phyloP scores from a whole-genome alignment of 1,140 invertebrate species.

The Drosophila varians region DNA sequence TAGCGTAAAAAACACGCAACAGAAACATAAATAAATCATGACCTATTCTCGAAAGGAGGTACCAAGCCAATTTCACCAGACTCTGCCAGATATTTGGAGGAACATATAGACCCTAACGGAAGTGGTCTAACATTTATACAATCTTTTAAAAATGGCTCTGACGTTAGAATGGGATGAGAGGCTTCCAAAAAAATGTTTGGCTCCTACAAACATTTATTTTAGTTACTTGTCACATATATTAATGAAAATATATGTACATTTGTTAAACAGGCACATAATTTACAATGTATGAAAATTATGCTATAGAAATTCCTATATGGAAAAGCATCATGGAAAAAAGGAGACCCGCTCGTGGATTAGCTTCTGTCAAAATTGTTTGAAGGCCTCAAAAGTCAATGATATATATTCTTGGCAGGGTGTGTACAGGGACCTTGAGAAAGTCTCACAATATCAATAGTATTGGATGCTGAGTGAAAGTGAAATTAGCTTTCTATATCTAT shows the following conservation, averaged over 20 bases:
- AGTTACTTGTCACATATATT: constrained; percentile 64
- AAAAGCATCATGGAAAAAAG: constrained; percentile 4
- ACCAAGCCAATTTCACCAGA: constrained; percentile 41
- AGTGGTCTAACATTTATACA: constrained; percentile 67
- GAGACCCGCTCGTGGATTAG: constrained; percentile 48
- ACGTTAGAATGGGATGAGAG: constrained; percentile 48
- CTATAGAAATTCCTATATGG: constrained; percentile 14
- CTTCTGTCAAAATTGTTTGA: constrained; percentile 61
- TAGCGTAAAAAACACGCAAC: constrained; percentile 36
- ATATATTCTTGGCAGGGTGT: constrained; percentile 24
- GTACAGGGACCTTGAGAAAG: constrained; percentile 5
- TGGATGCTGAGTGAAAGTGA: constrained; percentile 23
- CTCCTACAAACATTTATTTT: constrained; percentile 35
- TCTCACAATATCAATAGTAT: constrained; percentile 22
- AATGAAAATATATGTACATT: constrained; percentile 49
- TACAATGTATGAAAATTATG: constrained; percentile 51
- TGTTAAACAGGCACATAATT: constrained; percentile 52
- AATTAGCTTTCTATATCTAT: constrained; percentile 18
- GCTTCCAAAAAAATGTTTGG: constrained; percentile 38
- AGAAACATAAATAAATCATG: constrained; percentile 70
- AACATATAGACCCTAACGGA: constrained; percentile 62
- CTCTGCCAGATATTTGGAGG: constrained; percentile 19
- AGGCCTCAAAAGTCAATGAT: constrained; percentile 49
- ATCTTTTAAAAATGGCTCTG: constrained; percentile 76
- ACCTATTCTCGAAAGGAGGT: constrained; percentile 58